Conservation (phyloP, 2,113 vertebrate species). For the Acrocephalus arundinaceus region DNA sequence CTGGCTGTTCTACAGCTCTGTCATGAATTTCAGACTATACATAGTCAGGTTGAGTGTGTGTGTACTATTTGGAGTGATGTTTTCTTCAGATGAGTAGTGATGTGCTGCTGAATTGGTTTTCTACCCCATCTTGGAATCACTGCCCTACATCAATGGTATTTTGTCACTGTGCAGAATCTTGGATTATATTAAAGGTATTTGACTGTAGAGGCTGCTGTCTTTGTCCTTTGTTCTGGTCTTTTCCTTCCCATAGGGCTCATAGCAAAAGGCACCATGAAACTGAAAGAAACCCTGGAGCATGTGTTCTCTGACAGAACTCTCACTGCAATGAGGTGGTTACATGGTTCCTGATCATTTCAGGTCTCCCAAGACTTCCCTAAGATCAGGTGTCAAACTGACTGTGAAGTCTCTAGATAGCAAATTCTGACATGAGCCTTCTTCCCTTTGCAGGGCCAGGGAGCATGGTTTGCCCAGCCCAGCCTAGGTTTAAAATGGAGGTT, state of each 20-base stretch:
- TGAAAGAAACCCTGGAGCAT: background rate
- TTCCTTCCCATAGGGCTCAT: background rate
- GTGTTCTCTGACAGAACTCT: background rate
- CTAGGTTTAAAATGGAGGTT: background rate
- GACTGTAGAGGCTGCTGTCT: background rate
- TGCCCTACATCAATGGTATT: background rate
- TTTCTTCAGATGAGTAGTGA: background rate
- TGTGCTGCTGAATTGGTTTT: background rate
- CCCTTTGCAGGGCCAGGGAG: background rate
- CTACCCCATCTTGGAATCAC: background rate
- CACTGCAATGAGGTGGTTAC: background rate
- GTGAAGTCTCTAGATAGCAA: background rate
- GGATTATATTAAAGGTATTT: slow-evolving; percentile 16
- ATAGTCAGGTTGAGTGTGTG: background rate
- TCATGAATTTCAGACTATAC: background rate
- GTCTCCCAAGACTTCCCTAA: background rate
- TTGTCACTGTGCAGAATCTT: background rate
- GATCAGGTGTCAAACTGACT: background rate
- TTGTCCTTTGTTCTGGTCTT: background rate
- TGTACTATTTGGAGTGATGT: background rate
- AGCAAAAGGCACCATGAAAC: background rate
- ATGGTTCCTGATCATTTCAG: fast-evolving
- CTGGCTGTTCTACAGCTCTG: background rate
- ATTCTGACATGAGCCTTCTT: background rate
- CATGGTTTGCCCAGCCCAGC: background rate